Base-by-base conservation (phyloP, 2,888 invertebrate species). In the Scrobipalpa atriplicella region DNA sequence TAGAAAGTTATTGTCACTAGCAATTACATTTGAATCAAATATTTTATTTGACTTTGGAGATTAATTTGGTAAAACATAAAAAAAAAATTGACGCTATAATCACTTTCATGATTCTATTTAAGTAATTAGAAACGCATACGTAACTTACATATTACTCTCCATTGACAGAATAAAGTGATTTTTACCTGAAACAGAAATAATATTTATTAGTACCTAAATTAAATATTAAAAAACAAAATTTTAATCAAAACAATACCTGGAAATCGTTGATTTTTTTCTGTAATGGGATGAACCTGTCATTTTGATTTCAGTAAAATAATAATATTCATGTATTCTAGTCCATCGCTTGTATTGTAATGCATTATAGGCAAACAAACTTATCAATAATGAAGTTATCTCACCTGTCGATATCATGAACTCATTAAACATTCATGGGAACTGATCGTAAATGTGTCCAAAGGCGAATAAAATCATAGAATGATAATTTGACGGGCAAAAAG, bases 371-470 rank as follows among this genome's bases (percentile, higher is more conserved):
- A 58, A 58, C 38, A 58, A 58, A 36, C 38, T 10, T 16, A 10
- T 29, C 36, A 29, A 58, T 58, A 58, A 62, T 62, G 11, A 51
- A 47, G 47, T 41, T 52, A 63, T 63, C 43, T 36, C 63, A 51
- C 29, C 52, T 63, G 63, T 63, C 63, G 51, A 52, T 58, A 52
- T 52, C 52, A 58, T 38, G 1, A 36, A 9, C 29, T 21, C 51
- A 63, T 63, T 63, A 63, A 63, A 63, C 38, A 63, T 52, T 51
- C 29, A 52, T 38, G 63, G 47, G 13, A 36, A 21, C 38, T 52
- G 51, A 63, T 63, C 51, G 52, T 63, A 63, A 63, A 63, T 16
- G 51, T 63, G 63, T 63, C 63, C 38, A 63, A 62, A 63, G 38
- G 18, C 51, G 29, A 63, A 63, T 63, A 63, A 62, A 62, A 63